These are phyloP conservation scores for Chromobotia macracanthus DNA, from an alignment of 2,797 vertebrate genomes.

Conservation along the genomic window DNA sequence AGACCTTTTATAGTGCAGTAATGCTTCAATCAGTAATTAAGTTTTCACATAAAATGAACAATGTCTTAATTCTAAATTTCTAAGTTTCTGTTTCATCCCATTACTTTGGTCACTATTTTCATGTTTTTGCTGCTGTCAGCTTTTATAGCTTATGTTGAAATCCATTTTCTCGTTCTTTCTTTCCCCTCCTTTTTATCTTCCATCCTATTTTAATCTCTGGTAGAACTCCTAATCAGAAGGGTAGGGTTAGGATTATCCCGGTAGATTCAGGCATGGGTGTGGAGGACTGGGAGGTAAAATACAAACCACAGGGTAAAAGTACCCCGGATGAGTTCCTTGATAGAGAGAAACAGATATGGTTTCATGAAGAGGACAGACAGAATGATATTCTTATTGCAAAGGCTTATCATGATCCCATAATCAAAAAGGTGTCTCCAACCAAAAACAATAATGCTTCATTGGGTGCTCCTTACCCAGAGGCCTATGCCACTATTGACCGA, in stretches of 20 bases:
- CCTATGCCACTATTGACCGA: conserved; percentile 87
- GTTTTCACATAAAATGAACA: too few species aligned
- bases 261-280: conserved; percentile 83
- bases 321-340: conserved; percentile 83
- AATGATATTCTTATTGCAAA: conserved; percentile 65
- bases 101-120: conserved; percentile 40
- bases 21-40: too few species aligned
- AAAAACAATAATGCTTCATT: conserved; percentile 63
- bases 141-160: conserved; percentile 64
- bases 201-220: conserved; percentile 46
- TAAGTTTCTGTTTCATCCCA: too few species aligned
- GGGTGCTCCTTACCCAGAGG: conserved; percentile 81
- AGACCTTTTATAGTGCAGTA: too few species aligned
- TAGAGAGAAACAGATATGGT: conserved; percentile 71
- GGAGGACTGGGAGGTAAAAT: conserved; percentile 84
- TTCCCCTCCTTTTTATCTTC: conserved; percentile 57
- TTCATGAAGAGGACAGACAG: conserved; percentile 68
- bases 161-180: conserved; percentile 54
- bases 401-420: conserved; percentile 58
- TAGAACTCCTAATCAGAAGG: conserved; percentile 81
- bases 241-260: conserved; percentile 88
- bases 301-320: conserved; percentile 77
- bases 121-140: conserved; percentile 57
- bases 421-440: conserved; percentile 51
- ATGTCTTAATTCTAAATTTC: too few species aligned